Percentiles rank a stretch among this genome's conserved stretches.
These are phyloP conservation scores for Schizothorax lantsangensis DNA, from an alignment of 2,797 vertebrate species.

Conservation along the genomic window DNA sequence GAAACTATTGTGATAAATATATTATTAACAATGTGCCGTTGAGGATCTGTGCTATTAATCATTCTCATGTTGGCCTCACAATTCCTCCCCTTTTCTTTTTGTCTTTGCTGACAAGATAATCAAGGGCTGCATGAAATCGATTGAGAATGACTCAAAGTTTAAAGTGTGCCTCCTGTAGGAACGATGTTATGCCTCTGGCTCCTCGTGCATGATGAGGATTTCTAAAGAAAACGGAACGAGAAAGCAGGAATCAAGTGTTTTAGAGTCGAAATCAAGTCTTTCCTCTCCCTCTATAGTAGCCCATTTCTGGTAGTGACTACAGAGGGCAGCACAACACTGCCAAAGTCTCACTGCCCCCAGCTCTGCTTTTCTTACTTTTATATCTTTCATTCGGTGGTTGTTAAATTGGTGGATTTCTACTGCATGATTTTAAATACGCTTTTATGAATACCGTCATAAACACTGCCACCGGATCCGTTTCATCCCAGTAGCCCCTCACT, in stretches of 20 bases:
- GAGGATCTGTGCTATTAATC: neutral
- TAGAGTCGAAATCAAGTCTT: neutral
- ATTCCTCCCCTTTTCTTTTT: neutral
- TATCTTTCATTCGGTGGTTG: constrained; percentile 29
- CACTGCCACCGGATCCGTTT: neutral
- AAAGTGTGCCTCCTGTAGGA: neutral
- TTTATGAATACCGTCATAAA: neutral
- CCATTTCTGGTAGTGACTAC: constrained; percentile 1
- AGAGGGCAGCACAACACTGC: constrained; percentile 64
- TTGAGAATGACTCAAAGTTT: constrained; percentile 7
- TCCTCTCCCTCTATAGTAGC: constrained; percentile 35
- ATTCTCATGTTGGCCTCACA: neutral
- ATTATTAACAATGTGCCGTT: neutral
- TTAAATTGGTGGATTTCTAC: constrained; percentile 37
- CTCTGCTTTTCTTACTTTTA: constrained; percentile 53
- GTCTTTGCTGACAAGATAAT: constrained; percentile 6
- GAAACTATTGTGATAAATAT: neutral
- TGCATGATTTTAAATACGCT: constrained; percentile 46
- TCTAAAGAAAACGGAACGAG: neutral
- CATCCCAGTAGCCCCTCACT: too few relatives aligned
- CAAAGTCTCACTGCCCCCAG: constrained; percentile 36
- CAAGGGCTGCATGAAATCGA: constrained; percentile 26
- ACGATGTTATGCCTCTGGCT: neutral
- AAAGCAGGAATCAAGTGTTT: neutral
- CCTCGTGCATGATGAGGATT: neutral